These are phyloP conservation scores for Parnassius glacialis DNA, from an alignment of 2,888 invertebrate genomes.

Conservation along the genomic window DNA sequence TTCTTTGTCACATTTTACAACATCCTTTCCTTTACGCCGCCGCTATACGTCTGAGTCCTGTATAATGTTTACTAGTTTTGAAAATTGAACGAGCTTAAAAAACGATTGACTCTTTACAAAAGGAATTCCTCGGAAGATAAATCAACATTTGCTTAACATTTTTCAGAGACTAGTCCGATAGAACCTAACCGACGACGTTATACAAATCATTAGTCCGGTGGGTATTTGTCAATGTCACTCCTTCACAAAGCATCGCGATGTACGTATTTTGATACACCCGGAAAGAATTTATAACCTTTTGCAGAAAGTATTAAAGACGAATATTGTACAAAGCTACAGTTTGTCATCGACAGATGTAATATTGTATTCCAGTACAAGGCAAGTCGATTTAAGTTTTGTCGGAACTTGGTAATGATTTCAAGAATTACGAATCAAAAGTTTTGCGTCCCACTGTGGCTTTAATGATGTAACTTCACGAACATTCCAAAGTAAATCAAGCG, in stretches of 20 bases:
- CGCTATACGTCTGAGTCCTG: too few relatives aligned
- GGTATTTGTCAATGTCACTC: constrained; percentile 41
- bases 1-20: too few relatives aligned
- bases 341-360: constrained; percentile 30
- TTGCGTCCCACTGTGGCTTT: constrained; percentile 36
- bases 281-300: constrained; percentile 24
- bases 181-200: constrained; percentile 26
- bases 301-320: constrained; percentile 23
- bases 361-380: constrained; percentile 46
- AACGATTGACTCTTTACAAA: constrained; percentile 7
- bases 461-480: constrained; percentile 32
- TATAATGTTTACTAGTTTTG: too few relatives aligned
- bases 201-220: constrained; percentile 37
- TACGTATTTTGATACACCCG: neutral
- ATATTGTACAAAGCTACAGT: constrained; percentile 1
- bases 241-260: constrained; percentile 25
- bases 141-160: constrained; percentile 25
- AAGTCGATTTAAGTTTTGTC: constrained; percentile 58
- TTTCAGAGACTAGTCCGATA: constrained; percentile 18
- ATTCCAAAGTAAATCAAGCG: constrained; percentile 10
- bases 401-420: constrained; percentile 56
- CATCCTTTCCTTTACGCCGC: too few relatives aligned
- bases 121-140: constrained; percentile 15
- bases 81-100: neutral
- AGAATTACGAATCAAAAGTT: constrained; percentile 52